Conservation (phyloP, 2,113 vertebrate genomes). For the Saccopteryx bilineata region DNA sequence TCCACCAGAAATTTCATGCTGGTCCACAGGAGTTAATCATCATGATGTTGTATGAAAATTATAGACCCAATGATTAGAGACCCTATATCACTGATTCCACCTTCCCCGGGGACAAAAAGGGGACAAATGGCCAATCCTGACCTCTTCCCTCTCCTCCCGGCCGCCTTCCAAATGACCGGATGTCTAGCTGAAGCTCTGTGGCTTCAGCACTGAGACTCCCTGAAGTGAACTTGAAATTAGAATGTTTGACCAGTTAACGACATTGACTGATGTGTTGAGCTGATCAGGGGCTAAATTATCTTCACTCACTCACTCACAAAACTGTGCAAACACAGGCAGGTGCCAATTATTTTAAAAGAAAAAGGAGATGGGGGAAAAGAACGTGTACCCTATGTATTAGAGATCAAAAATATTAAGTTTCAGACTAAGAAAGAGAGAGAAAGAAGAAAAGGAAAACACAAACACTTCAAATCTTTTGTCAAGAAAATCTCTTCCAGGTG, state of each 20-base stretch:
- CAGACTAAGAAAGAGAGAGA: slow-evolving; percentile 57
- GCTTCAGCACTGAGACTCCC: not conserved
- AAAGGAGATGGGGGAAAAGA: not conserved
- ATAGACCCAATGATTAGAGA: no score
- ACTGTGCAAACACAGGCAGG: not conserved
- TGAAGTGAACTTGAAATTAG: not conserved
- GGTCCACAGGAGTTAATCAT: no score
- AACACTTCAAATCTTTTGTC: slow-evolving; percentile 7
- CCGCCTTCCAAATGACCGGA: not conserved
- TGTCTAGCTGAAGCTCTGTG: not conserved
- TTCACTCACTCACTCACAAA: not conserved
- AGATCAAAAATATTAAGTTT: slow-evolving; percentile 48
- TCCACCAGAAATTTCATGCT: no score
- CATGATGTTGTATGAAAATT: no score
- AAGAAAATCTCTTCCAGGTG: slow-evolving; percentile 71
- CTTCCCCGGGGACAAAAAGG: not conserved
- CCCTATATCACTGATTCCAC: no score
- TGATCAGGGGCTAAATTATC: not conserved
- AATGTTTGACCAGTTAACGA: not conserved
- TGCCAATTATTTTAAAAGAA: not conserved
- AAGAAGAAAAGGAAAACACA: not conserved
- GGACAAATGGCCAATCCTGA: not conserved
- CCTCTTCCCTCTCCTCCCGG: not conserved
- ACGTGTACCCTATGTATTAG: not conserved
- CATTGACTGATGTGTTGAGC: not conserved